Base-by-base conservation (phyloP, 2,113 vertebrate species). In the Sus scrofa region DNA sequence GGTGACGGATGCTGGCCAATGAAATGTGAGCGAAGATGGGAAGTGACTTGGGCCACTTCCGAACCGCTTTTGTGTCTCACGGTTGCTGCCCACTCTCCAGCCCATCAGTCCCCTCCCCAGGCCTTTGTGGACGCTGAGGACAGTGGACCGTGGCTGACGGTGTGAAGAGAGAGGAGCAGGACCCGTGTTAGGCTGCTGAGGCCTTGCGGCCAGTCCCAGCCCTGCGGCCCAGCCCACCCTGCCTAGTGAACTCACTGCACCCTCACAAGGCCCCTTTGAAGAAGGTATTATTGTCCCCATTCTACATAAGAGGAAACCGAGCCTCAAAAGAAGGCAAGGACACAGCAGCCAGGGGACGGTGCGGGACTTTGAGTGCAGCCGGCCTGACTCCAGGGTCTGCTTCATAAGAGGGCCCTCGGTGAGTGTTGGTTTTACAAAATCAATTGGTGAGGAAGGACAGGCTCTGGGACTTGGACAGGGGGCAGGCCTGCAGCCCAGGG, bases 231-330 rank as follows among this genome's bases (percentile, higher is more conserved):
- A 83, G 70, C 39, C 44, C 32, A 24, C 22, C 37, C 26, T 71
- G 58, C 32, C 75, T 26, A n/a, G 71, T 20, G 60, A 44, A 37
- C 32, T n/a, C 50, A 63, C 13, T 7, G 13, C 19, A 1, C 34
- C 22, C 32, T 88, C 62, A 62, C 52, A 37, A 14, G 7, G 1
- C 4, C 13, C 15, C 68, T 44, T 56, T 26, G 39, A 78, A 95
- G 81, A n/a, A 50, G 54, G 54, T 19, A n/a, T 30, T 50, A 13
- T 50, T 63, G 78, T 27, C 6, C 30, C 52, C 10, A 24, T 63
- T 75, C 86, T 62, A 63, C 37, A 91, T 70, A 83, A 83, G 44
- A 30, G 34, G 56, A 87, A 63, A 82, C 24, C 20, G 90, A 95
- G 70, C 82, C 39, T 56, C 74, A 86, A 32, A 32, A 20, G 32